phyloP scores from a whole-genome alignment of 1,140 invertebrate genomes.

The Pollicipes pollicipes region DNA sequence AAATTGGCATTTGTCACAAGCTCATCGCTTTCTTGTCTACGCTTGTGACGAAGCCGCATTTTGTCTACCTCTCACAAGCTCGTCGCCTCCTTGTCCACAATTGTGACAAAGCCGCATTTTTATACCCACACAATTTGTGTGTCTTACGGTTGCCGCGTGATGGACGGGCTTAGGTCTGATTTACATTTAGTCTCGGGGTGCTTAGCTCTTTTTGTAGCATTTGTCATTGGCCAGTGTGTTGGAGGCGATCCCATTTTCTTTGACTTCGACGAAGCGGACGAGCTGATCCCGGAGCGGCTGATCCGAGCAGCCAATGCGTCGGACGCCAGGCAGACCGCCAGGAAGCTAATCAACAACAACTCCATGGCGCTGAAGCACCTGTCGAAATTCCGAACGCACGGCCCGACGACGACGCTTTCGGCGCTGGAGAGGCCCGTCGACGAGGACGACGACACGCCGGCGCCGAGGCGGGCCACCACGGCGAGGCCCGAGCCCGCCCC shows the following conservation, averaged over 20 bases:
- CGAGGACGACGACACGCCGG: not conserved
- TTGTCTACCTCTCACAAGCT: no score
- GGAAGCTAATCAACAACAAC: not conserved
- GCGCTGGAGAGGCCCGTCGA: not conserved
- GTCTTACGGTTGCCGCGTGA: no score
- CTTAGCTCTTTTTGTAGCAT: not conserved
- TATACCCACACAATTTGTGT: no score
- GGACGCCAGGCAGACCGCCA: not conserved
- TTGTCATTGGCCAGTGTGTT: not conserved
- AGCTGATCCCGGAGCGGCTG: not conserved
- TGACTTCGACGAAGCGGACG: not conserved
- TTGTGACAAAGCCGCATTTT: no score
- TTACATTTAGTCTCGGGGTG: no score
- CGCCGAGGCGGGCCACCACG: no score
- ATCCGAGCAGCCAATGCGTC: not conserved
- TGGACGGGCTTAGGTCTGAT: no score
- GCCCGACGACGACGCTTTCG: not conserved
- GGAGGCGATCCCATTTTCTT: not conserved
- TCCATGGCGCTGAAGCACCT: not conserved
- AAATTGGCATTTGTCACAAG: no score
- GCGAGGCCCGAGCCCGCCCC: no score
- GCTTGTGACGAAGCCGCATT: no score
- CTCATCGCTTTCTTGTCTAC: no score
- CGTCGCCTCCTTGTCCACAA: no score
- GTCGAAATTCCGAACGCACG: not conserved